Evolutionary conservation across 2,113 vertebrate species (phyloP), one percentile per base, ranked within the genome.

Genomic region (Ochotona curzoniae): DNA sequence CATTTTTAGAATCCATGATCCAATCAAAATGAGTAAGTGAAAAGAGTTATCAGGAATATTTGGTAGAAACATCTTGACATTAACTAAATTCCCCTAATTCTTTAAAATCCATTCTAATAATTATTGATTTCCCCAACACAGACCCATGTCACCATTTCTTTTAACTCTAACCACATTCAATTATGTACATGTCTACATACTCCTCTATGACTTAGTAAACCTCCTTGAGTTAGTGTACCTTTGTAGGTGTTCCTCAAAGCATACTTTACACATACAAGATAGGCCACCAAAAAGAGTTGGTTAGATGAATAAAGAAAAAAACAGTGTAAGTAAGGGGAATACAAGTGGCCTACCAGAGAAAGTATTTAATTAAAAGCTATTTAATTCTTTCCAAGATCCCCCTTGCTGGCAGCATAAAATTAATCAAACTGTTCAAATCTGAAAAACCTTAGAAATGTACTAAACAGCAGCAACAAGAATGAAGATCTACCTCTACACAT

Each of bases 1-100:
- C 49, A 69, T 67, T 90, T 83, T 89, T 21, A 92, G 28, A 87
- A 88, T 90, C 35, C 75, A n/a, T 79, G 11, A 86, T 28, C 32
- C 54, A 92, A 73, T 11, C 75, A 81, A 90, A 92, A 67, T 69
- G 8, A 87, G 5, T 47, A 83, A 67, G 23, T 92, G 66, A 76
- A 78, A 70, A 49, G 28, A 49, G 21, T 91, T 80, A 57, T 2
- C 23, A 54, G 35, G 21, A 11, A 79, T 25, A 3, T 9, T 9
- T 30, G 23, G 54, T 61, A 32, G 35, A 61, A 80, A 80, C 23
- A 83, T 74, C 35, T 17, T 76, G 21, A 83, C 9, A 71, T n/a
- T 25, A 73, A 75, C 18, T 51, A 94, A 84, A 78, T 81, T 44
- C 64, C 54, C 64, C 51, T 57, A 83, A 57, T 51, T 80, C 66